Conservation (phyloP, 1,140 invertebrate genomes). For the Ceratosolen solmsi region DNA sequence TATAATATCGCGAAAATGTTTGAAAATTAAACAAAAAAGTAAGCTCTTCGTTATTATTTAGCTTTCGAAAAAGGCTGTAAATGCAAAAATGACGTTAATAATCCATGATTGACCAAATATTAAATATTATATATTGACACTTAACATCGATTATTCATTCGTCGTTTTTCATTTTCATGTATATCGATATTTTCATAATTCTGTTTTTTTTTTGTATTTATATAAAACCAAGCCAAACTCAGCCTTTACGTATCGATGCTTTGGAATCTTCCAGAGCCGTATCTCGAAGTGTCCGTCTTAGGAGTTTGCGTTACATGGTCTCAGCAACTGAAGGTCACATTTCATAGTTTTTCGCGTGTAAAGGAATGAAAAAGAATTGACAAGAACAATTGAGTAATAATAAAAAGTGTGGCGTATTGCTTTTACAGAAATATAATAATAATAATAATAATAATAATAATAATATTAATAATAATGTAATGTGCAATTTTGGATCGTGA, state of each 20-base stretch:
- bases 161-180: neutral
- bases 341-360: constrained; percentile 25
- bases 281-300: constrained; percentile 27
- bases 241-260: constrained; percentile 52
- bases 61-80: neutral
- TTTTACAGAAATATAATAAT: constrained; percentile 46
- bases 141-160: neutral
- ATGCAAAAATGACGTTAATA: neutral
- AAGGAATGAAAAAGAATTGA: constrained; percentile 50
- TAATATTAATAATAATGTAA: constrained; percentile 34
- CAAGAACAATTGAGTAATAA: constrained; percentile 44
- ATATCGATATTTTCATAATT: neutral
- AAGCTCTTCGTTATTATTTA: neutral
- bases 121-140: neutral
- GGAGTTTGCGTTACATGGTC: constrained; percentile 31
- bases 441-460: constrained; percentile 37
- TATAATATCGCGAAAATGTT: neutral
- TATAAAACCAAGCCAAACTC: constrained; percentile 31
- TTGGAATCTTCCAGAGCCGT: constrained; percentile 21
- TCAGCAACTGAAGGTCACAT: constrained; percentile 43
- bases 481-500: constrained; percentile 44
- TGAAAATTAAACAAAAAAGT: constrained; percentile 20
- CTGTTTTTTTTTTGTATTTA: neutral
- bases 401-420: constrained; percentile 49
- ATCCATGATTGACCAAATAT: neutral